Evolutionary conservation across 2,888 invertebrate species (phyloP).

Genomic region (Tetragonisca angustula): DNA sequence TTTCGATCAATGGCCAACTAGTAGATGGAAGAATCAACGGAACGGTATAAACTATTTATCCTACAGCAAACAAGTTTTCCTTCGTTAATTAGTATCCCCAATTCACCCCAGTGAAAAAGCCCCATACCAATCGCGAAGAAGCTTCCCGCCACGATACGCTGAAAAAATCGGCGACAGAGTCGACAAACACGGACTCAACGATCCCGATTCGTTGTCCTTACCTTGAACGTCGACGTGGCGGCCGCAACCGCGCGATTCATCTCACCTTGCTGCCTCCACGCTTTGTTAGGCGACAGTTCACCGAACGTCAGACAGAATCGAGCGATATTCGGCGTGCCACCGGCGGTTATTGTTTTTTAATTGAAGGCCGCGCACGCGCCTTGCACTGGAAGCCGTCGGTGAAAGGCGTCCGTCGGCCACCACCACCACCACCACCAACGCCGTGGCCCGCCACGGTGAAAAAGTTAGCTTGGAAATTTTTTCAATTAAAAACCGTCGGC

Average conservation of each 20-base stretch:
- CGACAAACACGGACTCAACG: not conserved
- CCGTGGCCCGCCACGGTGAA: conserved; percentile 46
- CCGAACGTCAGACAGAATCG: conserved; percentile 50
- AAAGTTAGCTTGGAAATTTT: conserved; percentile 80
- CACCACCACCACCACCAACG: conserved; percentile 5
- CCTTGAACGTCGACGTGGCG: not conserved
- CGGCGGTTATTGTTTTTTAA: conserved; percentile 77
- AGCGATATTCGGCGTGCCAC: conserved; percentile 65
- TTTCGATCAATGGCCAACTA: too few relatives aligned
- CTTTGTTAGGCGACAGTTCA: conserved; percentile 28
- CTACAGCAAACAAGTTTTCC: too few relatives aligned
- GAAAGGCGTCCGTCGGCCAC: conserved; percentile 46
- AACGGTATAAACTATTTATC: too few relatives aligned
- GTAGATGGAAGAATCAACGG: too few relatives aligned
- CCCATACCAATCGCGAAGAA: too few relatives aligned
- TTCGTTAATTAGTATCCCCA: too few relatives aligned
- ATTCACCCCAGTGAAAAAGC: too few relatives aligned
- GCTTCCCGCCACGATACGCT: too few relatives aligned
- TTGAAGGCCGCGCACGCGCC: conserved; percentile 69
- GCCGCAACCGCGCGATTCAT: conserved; percentile 24
- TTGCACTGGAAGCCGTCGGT: conserved; percentile 7
- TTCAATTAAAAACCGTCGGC: conserved; percentile 80
- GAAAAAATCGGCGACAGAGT: not conserved
- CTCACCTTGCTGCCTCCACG: not conserved
- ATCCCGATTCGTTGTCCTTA: not conserved